Evolutionary conservation across 2,797 vertebrate genomes (phyloP), one percentile per base, ranked within the genome.

Genomic region (Micromesistius poutassou): DNA sequence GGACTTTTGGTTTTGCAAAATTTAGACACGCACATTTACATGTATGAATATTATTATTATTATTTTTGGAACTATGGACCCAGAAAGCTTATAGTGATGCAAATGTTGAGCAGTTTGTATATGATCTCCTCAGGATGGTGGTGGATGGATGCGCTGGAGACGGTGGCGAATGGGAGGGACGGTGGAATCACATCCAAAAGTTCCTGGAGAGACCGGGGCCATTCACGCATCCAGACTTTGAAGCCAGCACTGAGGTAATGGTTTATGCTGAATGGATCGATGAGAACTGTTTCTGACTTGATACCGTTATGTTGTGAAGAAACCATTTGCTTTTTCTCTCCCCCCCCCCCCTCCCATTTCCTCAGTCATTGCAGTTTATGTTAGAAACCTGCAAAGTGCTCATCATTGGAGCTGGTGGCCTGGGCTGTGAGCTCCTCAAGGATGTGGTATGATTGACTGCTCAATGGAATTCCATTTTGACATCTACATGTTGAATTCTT

Each of bases 361-460:
- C 16, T 50, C 92, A 98, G 97, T 95, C 94, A 16, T 93, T 98
- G 81, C 95, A 96, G 82, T 97, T 97, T 94, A 93, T 98, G 86
- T 93, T 96, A 84, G 95, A 95, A 85, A 96, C 95, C 76, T 97
- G 96, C 93, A 97, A 96, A 94, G 94, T 98, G 86, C 93, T 98
- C 81, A 95, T 98, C 85, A 96, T 98, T 88, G 97, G 97, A 89
- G 96, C 96, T 87, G 97, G 96, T 83, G 97, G 97, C 88, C 94
- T 98, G 89, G 97, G 97, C 92, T 98, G 97, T 82, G 97, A 98
- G 90, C 96, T 98, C 81, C 95, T 98, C 74, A 97, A 98, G 94
- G 95, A 97, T 90, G 90, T 98, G 96, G 96, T 97, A 96, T 80
- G 87, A 76, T 46, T 79, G 46, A 74, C 19, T n/a, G 19, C 3